Evolutionary conservation across 1,140 invertebrate genomes (phyloP), one percentile per base, ranked within the genome.

Genomic region (Scaptomyza hsui): DNA sequence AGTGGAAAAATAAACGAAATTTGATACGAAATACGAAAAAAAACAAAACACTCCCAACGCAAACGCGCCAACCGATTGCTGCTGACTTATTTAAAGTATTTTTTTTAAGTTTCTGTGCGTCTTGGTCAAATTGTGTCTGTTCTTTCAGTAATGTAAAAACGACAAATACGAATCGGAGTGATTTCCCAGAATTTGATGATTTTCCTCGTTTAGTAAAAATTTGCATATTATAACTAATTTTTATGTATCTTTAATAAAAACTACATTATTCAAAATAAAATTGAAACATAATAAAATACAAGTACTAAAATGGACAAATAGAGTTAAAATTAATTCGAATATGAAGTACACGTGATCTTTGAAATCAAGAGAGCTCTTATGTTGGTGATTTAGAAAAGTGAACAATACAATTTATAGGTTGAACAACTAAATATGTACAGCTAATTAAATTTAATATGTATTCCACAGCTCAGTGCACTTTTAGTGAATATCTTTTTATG

Each of bases 251-350:
- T 80, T 52, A 82, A 77, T 81, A 81, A 78, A 81, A 80, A 64
- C 65, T 74, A 80, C 12, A 78, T 69, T 56, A 45, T 73, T 69
- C 19, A 44, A 44, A 77, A 74, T 57, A 62, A 48, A 53, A 55
- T 55, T 75, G 69, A 68, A 85, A 79, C 59, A 72, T 65, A 75
- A 85, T 80, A 72, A 75, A 80, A 85, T 64, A 79, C 68, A 69
- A 85, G 70, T 76, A 79, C 63, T 72, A 76, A 85, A 73, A 61
- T 73, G 69, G 49, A 29, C 32, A 63, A 61, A 85, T 75, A 70
- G 73, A 83, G 55, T 60, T 73, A 79, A 16, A 18, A 48, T 57
- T 75, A 68, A 86, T 80, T 65, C 62, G 52, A 73, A 64, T 73
- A 56, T 80, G 68, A 55, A 85, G 61, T 65, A 52, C 49, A 60